These are phyloP conservation scores for Leptosomus discolor DNA, from an alignment of 2,113 vertebrate species.

Conservation along the genomic window DNA sequence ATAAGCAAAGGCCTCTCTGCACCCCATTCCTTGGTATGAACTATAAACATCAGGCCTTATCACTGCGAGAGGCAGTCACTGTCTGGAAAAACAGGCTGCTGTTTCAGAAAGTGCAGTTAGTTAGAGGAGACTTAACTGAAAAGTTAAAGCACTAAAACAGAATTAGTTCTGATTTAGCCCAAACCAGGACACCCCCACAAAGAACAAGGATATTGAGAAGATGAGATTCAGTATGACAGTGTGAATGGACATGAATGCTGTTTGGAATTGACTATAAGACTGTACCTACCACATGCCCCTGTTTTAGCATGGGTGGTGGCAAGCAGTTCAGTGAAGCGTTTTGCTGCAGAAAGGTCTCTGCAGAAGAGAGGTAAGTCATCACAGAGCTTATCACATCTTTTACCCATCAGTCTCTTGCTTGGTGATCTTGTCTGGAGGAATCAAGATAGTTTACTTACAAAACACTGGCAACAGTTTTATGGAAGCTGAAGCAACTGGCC, in stretches of 20 bases:
- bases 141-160: too few species aligned
- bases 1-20: too few species aligned
- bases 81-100: too few species aligned
- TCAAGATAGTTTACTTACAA: not conserved
- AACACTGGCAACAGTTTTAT: not conserved
- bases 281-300: not conserved
- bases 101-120: too few species aligned
- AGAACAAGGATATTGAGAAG: not conserved
- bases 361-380: not conserved
- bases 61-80: too few species aligned
- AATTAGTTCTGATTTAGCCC: too few species aligned
- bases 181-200: too few species aligned
- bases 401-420: not conserved
- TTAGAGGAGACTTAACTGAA: too few species aligned
- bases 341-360: not conserved
- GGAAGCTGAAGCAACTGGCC: not conserved
- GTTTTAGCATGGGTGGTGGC: not conserved
- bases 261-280: not conserved
- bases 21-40: too few species aligned
- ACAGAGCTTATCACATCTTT: not conserved
- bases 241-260: not conserved
- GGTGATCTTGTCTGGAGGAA: not conserved
- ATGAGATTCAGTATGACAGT: not conserved
- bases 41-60: too few species aligned
- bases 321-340: not conserved